These are phyloP conservation scores for Coptodon bakossiorum DNA, from an alignment of 2,113 vertebrate species.

Conservation along the genomic window DNA sequence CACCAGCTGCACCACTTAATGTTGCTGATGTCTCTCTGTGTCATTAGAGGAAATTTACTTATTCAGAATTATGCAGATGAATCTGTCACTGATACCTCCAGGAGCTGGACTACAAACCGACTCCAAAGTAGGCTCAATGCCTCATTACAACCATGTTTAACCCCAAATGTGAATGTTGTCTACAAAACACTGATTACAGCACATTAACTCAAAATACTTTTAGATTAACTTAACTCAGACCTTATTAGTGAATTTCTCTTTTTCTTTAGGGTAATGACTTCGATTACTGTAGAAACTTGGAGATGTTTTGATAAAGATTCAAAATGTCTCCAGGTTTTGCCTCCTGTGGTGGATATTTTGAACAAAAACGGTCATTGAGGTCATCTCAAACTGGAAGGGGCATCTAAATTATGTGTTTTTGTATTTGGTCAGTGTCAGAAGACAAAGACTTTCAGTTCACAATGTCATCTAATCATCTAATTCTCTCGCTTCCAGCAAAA, in stretches of 20 bases:
- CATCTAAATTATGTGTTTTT: background rate
- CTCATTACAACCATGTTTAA: background rate
- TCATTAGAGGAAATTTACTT: background rate
- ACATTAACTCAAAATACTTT: background rate
- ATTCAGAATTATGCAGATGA: background rate
- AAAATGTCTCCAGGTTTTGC: background rate
- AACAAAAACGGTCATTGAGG: fast-evolving
- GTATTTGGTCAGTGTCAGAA: background rate
- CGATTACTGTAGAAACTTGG: background rate
- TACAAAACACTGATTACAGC: background rate
- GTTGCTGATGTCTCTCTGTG: background rate
- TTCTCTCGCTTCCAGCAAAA: background rate
- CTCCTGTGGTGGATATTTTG: background rate
- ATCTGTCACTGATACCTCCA: background rate
- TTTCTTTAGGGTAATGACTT: background rate
- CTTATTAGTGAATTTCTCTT: background rate
- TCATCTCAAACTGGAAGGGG: background rate
- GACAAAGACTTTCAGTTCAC: background rate
- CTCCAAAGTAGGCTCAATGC: background rate
- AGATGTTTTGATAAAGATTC: background rate
- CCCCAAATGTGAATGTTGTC: background rate
- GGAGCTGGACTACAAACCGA: background rate
- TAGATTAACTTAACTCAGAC: background rate
- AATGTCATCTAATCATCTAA: background rate
- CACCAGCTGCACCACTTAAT: background rate